Percentiles rank a stretch among this genome's conserved stretches.
Conservation (phyloP, 53 echinoderm and acorn worm species). For the Temnopleurus reevesii region DNA sequence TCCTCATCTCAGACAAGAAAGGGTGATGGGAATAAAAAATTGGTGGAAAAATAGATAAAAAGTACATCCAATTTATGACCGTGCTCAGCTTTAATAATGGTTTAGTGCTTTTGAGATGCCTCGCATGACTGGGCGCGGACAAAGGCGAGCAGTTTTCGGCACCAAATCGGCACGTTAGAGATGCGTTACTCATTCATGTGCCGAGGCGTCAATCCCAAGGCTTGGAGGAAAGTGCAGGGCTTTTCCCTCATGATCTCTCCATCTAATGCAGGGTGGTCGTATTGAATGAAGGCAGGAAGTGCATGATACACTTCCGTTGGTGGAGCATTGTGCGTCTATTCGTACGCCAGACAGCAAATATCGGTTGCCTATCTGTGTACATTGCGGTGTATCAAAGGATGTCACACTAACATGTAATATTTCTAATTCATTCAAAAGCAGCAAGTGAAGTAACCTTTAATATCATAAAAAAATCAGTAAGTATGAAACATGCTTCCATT, state of each 20-base stretch:
- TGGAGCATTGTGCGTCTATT: background rate
- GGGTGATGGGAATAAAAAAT: background rate
- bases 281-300: background rate
- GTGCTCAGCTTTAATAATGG: slow-evolving; percentile 48
- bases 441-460: background rate
- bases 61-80: slow-evolving; percentile 42
- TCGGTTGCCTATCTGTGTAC: background rate
- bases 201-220: slow-evolving; percentile 20
- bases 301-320: background rate
- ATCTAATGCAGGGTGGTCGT: slow-evolving; percentile 9
- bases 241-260: slow-evolving; percentile 30
- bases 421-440: background rate
- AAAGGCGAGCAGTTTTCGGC: slow-evolving; percentile 33
- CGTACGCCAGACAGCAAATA: background rate
- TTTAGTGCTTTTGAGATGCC: slow-evolving; percentile 50
- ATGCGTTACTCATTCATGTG: background rate
- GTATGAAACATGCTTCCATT: background rate
- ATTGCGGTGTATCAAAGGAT: slow-evolving; percentile 8
- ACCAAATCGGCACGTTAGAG: slow-evolving; percentile 15
- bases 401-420: background rate
- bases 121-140: slow-evolving; percentile 10
- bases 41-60: background rate
- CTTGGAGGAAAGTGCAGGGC: slow-evolving; percentile 41
- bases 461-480: background rate
- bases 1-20: background rate